phyloP scores from a whole-genome alignment of 2,797 vertebrate genomes.

The Phataginus tetradactyla region DNA sequence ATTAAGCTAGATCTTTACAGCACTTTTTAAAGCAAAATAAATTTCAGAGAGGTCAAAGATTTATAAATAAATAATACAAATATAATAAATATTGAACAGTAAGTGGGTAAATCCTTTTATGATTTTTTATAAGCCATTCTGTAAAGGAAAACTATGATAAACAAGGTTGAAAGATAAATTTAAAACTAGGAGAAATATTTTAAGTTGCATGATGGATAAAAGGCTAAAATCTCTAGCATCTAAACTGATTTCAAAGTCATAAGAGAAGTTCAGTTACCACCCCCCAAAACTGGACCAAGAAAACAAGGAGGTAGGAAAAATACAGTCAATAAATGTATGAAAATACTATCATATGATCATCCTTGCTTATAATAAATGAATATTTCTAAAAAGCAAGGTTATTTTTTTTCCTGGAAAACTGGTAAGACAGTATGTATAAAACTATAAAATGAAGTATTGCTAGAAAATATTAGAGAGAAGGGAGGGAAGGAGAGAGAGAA shows the following conservation, averaged over 20 bases:
- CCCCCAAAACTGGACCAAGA: background rate
- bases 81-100: conserved; percentile 30
- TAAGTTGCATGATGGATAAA: conserved; percentile 9
- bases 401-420: background rate
- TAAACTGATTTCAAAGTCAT: conserved; percentile 19
- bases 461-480: background rate
- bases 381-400: background rate
- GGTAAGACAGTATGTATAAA: background rate
- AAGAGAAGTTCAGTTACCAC: background rate
- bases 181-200: conserved; percentile 30
- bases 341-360: background rate
- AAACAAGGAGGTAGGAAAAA: conserved; percentile 9
- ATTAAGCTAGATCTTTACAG: conserved; percentile 4
- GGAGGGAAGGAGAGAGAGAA: background rate
- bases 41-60: conserved; percentile 13
- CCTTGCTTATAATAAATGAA: conserved; percentile 9
- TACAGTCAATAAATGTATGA: background rate
- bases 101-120: conserved; percentile 38
- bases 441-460: background rate
- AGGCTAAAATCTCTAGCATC: background rate
- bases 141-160: conserved; percentile 21
- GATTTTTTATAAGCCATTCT: background rate
- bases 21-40: conserved; percentile 51
- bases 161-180: conserved; percentile 38
- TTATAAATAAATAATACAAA: conserved; percentile 29